phyloP scores from a whole-genome alignment of 1,140 invertebrate genomes.

The Nautilus pompilius region DNA sequence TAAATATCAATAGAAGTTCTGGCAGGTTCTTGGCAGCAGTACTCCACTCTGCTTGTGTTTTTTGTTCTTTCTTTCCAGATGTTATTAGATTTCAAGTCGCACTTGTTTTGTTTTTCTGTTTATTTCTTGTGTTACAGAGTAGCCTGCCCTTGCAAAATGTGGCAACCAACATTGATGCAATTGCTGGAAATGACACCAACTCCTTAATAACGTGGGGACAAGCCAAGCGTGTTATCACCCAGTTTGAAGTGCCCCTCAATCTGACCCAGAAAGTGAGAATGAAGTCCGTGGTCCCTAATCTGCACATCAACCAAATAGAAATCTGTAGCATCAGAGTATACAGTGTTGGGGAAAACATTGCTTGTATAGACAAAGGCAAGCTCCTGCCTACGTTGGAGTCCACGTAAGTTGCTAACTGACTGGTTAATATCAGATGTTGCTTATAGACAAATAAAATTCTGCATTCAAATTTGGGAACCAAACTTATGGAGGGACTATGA shows the following conservation, averaged over 20 bases:
- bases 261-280: conserved; percentile 13
- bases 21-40: no score
- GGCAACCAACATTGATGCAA: conserved; percentile 1
- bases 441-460: no score
- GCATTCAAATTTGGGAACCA: no score
- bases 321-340: conserved; percentile 17
- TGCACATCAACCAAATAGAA: conserved; percentile 13
- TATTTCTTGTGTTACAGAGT: background rate
- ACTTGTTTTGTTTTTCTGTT: no score
- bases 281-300: conserved; percentile 12
- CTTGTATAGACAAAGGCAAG: conserved; percentile 18
- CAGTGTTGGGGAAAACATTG: conserved; percentile 22
- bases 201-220: conserved; percentile 14
- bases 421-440: no score
- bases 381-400: conserved; percentile 12
- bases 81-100: no score
- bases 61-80: no score
- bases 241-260: conserved; percentile 8
- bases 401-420: conserved; percentile 20
- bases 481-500: no score
- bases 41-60: no score
- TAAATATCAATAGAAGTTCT: no score
- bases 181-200: conserved; percentile 14
- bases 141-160: background rate
- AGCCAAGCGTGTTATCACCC: conserved; percentile 18